phyloP scores from a whole-genome alignment of 2,888 invertebrate species.

The Synergus gifuensis region DNA sequence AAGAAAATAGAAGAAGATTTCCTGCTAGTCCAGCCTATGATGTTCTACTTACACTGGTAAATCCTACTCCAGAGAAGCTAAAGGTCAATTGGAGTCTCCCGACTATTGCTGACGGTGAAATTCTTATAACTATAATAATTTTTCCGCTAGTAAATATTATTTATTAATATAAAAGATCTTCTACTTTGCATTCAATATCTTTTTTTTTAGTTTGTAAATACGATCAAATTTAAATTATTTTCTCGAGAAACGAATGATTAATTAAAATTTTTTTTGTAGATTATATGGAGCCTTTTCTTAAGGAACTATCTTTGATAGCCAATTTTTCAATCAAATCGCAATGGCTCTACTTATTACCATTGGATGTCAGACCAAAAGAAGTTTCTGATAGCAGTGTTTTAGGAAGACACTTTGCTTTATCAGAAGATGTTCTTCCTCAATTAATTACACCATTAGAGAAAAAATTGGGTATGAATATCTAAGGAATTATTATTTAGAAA shows the following conservation, averaged over 20 bases:
- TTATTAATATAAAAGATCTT: background rate
- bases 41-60: constrained; percentile 89
- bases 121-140: constrained; percentile 36
- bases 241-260: constrained; percentile 24
- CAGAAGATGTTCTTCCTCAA: constrained; percentile 86
- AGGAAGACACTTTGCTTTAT: constrained; percentile 83
- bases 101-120: constrained; percentile 83
- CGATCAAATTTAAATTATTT: constrained; percentile 7
- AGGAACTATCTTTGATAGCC: constrained; percentile 84
- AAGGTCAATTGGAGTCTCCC: constrained; percentile 85
- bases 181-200: background rate
- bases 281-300: constrained; percentile 88
- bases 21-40: constrained; percentile 85
- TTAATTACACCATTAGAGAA: constrained; percentile 93
- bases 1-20: constrained; percentile 77
- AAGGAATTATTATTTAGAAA: background rate
- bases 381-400: constrained; percentile 79
- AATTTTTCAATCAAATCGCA: constrained; percentile 93
- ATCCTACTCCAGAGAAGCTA: constrained; percentile 88
- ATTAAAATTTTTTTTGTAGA: constrained; percentile 78
- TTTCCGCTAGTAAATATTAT: constrained; percentile 41
- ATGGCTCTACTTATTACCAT: constrained; percentile 89
- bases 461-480: constrained; percentile 80
- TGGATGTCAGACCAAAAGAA: constrained; percentile 86
- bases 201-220: background rate